Conservation (phyloP, 2,113 vertebrate genomes). For the Sylvietta virens region DNA sequence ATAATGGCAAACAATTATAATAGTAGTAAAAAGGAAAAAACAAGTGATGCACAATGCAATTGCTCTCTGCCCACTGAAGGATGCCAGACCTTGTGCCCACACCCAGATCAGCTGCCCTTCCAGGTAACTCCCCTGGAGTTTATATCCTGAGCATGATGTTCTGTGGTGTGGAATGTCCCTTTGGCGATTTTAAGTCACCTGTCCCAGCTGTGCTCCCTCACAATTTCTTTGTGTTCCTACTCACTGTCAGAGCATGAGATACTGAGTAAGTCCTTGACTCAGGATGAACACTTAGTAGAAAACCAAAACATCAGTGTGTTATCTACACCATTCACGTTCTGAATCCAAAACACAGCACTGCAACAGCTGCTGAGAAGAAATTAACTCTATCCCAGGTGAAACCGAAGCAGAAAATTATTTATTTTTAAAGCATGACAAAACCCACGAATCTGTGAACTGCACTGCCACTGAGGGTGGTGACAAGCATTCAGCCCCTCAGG, state of each 20-base stretch:
- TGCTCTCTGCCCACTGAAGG: background rate
- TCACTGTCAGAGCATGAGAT: background rate
- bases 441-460: fast-evolving
- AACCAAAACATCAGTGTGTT: background rate
- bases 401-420: background rate
- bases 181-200: too few relatives aligned
- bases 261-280: background rate
- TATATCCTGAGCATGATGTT: background rate
- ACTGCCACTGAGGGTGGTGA: background rate
- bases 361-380: background rate
- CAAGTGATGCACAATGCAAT: too few relatives aligned
- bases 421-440: background rate
- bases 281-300: background rate
- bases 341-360: background rate
- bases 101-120: background rate
- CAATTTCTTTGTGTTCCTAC: background rate
- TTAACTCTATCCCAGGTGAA: background rate
- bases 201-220: background rate
- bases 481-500: background rate
- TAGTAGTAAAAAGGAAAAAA: background rate
- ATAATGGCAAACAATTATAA: background rate
- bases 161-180: background rate
- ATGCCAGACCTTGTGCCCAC: background rate
- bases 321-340: background rate
- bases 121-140: background rate